These are phyloP conservation scores for Peromyscus maniculatus DNA, from an alignment of 2,113 vertebrate species.

Conservation along the genomic window DNA sequence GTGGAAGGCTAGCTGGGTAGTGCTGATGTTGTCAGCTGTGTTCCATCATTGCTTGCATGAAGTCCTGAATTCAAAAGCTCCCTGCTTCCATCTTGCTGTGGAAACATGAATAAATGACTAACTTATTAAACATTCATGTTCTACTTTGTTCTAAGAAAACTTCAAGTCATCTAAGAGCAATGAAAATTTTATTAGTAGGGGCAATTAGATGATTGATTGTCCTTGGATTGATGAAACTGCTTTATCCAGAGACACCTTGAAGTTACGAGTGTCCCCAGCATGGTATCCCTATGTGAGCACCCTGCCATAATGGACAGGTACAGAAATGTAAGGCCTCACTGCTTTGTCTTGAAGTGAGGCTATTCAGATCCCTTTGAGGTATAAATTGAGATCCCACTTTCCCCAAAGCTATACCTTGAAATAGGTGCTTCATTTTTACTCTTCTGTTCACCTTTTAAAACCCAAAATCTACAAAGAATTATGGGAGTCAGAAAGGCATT, in stretches of 20 bases:
- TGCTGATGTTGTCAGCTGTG: not conserved
- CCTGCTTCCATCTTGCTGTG: not conserved
- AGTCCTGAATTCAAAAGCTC: not conserved
- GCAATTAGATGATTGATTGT: not conserved
- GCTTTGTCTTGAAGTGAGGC: not conserved
- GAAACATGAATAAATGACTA: not conserved
- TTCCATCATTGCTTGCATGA: not conserved
- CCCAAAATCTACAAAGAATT: not conserved
- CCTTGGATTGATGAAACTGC: not conserved
- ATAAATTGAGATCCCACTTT: not conserved
- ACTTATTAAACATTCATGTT: not conserved
- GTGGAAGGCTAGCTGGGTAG: not conserved
- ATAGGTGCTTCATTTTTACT: not conserved
- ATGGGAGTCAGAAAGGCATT: not conserved
- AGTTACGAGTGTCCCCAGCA: not conserved
- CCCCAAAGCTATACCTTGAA: not conserved
- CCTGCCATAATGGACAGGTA: not conserved
- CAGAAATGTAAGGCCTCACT: not conserved
- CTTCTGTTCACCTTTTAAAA: not conserved
- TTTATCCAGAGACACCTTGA: not conserved
- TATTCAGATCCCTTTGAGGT: not conserved
- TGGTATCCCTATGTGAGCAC: too few species aligned
- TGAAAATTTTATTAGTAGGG: conserved; percentile 8
- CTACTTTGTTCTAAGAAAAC: conserved; percentile 21
- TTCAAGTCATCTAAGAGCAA: not conserved